These are phyloP conservation scores for Crotalus tigris DNA, from an alignment of 2,113 vertebrate genomes.

Conservation along the genomic window DNA sequence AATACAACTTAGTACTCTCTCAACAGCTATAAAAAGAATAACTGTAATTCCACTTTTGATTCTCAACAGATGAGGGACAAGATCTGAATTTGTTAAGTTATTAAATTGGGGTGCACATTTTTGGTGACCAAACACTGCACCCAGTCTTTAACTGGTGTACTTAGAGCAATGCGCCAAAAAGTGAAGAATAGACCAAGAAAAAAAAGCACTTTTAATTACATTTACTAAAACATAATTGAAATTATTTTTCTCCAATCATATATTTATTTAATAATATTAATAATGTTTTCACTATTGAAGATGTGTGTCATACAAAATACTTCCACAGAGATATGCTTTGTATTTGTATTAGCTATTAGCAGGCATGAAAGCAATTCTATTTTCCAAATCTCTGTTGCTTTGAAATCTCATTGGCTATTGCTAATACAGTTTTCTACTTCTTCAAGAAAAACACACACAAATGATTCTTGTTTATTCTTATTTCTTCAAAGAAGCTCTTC, in stretches of 20 bases:
- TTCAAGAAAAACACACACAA: not conserved
- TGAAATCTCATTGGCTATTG: not conserved
- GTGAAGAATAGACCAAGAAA: not conserved
- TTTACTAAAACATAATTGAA: not conserved
- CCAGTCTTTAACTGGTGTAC: not conserved
- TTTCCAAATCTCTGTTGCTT: not conserved
- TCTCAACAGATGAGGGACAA: not conserved
- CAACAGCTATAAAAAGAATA: not conserved
- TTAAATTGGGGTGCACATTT: not conserved
- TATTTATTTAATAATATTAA: not conserved
- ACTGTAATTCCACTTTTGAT: not conserved
- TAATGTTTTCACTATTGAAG: not conserved
- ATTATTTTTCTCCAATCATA: not conserved
- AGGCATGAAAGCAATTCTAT: not conserved
- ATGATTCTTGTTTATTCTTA: not conserved
- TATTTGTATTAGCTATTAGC: not conserved
- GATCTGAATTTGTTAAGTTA: not conserved
- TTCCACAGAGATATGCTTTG: not conserved
- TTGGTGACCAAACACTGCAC: not conserved
- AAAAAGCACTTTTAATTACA: not conserved
- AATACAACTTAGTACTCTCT: not conserved
- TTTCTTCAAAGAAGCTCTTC: not conserved
- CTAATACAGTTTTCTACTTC: not conserved
- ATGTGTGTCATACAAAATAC: not conserved
- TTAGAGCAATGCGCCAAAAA: not conserved